Conservation (phyloP, 2,797 vertebrate species). For the Molossus alvarezi region DNA sequence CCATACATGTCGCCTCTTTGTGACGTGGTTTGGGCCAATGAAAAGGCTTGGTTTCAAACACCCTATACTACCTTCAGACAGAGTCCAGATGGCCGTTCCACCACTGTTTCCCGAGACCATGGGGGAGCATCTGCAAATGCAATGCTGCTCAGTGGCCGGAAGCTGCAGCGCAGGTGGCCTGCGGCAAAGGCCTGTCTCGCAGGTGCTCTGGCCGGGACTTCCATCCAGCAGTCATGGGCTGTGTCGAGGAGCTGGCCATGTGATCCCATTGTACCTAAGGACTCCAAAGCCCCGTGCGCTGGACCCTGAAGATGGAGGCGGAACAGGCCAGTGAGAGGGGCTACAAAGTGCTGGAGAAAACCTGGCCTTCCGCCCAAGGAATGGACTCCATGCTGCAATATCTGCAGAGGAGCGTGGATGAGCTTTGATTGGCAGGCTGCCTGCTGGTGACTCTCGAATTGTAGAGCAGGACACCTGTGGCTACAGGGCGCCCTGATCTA, state of each 20-base stretch:
- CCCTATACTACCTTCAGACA: constrained; percentile 97
- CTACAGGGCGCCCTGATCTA: constrained; percentile 73
- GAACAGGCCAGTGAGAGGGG: constrained; percentile 97
- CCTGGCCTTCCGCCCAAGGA: constrained; percentile 97
- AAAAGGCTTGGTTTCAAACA: constrained; percentile 99
- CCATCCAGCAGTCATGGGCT: constrained; percentile 98
- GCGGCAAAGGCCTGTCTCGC: constrained; percentile 96
- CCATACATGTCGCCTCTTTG: constrained; percentile 95
- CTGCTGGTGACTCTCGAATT: constrained; percentile 85
- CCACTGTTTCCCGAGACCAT: constrained; percentile 97
- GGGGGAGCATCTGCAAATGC: constrained; percentile 98
- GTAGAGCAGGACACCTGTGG: constrained; percentile 82
- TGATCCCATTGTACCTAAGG: constrained; percentile 96
- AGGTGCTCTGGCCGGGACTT: constrained; percentile 98
- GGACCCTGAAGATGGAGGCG: constrained; percentile 93
- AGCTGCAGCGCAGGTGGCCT: constrained; percentile 97
- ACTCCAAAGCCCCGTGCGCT: constrained; percentile 97
- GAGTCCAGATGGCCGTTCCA: constrained; percentile 97
- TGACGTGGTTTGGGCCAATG: constrained; percentile 98
- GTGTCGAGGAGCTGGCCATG: constrained; percentile 96
- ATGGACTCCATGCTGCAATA: constrained; percentile 97
- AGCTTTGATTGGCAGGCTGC: constrained; percentile 90
- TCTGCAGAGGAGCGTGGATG: constrained; percentile 95
- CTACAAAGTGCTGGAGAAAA: constrained; percentile 96
- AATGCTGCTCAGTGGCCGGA: constrained; percentile 96